Conservation (phyloP, 2,888 invertebrate genomes). For the Sclerodermus sp. region DNA sequence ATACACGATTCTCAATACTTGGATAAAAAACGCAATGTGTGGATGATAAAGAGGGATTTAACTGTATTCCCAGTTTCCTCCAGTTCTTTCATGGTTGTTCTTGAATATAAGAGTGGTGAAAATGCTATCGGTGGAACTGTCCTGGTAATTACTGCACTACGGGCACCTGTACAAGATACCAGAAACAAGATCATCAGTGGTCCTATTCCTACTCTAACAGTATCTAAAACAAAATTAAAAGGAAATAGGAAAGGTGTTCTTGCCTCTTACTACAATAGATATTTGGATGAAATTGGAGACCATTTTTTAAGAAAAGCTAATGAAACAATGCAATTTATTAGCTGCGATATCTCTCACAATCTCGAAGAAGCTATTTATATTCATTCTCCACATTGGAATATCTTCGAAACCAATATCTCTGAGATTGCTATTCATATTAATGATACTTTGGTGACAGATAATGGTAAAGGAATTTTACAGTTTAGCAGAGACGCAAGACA, state of each 20-base stretch:
- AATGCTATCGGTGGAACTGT: slow-evolving; percentile 82
- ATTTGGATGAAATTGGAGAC: slow-evolving; percentile 82
- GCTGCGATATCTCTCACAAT: slow-evolving; percentile 81
- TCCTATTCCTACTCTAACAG: slow-evolving; percentile 74
- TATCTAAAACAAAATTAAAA: slow-evolving; percentile 74
- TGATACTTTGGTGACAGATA: slow-evolving; percentile 80
- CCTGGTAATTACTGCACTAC: slow-evolving; percentile 73
- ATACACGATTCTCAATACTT: slow-evolving; percentile 76
- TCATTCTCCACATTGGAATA: slow-evolving; percentile 84
- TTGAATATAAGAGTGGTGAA: slow-evolving; percentile 78
- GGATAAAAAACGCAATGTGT: slow-evolving; percentile 62
- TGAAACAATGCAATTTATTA: slow-evolving; percentile 79
- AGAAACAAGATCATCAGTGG: slow-evolving; percentile 76
- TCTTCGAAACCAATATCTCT: slow-evolving; percentile 82
- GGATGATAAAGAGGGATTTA: slow-evolving; percentile 81
- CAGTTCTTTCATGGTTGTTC: slow-evolving; percentile 76
- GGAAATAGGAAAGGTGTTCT: slow-evolving; percentile 81
- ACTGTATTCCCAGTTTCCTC: slow-evolving; percentile 90
- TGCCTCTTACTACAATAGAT: slow-evolving; percentile 85
- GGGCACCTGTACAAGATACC: slow-evolving; percentile 71
- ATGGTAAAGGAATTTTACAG: slow-evolving; percentile 85
- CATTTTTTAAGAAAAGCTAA: slow-evolving; percentile 85
- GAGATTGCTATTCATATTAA: slow-evolving; percentile 90
- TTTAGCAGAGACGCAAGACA: slow-evolving; percentile 90
- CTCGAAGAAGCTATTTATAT: slow-evolving; percentile 78